Evolutionary conservation across 2,113 vertebrate genomes (phyloP).

Genomic region (Poicephalus meyeri): DNA sequence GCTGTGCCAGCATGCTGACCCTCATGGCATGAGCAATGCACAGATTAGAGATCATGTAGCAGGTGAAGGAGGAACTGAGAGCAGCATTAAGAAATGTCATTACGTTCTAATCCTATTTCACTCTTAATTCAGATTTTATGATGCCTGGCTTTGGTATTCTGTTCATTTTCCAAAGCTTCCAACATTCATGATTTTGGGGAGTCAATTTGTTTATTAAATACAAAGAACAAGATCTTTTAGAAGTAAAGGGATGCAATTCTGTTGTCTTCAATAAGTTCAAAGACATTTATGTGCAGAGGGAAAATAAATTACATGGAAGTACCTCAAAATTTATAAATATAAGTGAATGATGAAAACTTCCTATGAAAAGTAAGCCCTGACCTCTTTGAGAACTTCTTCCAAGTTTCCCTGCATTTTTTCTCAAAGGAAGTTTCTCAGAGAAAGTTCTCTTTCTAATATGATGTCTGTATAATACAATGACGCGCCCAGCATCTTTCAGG

Average conservation of each 20-base stretch:
- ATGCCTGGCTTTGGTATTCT: neutral
- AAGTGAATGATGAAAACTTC: neutral
- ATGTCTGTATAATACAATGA: neutral
- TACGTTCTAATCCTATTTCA: neutral
- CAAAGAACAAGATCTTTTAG: neutral
- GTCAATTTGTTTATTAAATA: neutral
- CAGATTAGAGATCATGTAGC: neutral
- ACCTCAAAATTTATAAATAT: neutral
- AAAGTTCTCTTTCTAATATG: neutral
- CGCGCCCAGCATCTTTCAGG: neutral
- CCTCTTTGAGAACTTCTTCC: neutral
- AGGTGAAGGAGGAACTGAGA: rapidly evolving
- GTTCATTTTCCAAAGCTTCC: neutral
- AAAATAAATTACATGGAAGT: neutral
- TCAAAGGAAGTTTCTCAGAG: neutral
- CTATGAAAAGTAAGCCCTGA: neutral
- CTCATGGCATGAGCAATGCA: neutral
- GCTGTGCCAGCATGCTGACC: too few relatives aligned
- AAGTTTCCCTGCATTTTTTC: neutral
- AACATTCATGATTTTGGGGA: neutral
- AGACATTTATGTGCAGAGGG: neutral
- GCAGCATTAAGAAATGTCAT: rapidly evolving
- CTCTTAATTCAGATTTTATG: neutral
- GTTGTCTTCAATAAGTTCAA: neutral
- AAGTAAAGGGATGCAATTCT: neutral